phyloP scores from a whole-genome alignment of 2,797 vertebrate species.

The Pteronotus mesoamericanus region DNA sequence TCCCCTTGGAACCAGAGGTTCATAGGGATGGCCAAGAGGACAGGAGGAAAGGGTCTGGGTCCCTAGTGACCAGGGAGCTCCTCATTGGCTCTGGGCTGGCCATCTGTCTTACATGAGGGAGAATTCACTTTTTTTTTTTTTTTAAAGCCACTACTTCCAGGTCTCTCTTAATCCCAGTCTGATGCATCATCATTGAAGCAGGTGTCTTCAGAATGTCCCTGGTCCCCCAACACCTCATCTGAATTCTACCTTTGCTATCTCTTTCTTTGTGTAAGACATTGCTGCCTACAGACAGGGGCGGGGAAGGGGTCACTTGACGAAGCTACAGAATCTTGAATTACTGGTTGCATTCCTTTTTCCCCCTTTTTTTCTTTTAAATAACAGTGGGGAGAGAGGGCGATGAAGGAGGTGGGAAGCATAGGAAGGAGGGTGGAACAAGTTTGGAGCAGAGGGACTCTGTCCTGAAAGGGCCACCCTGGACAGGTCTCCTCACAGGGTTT shows the following conservation, averaged over 20 bases:
- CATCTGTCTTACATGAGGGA: not conserved
- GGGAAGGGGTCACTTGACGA: not conserved
- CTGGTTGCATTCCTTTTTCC: not conserved
- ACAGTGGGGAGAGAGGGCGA: not conserved
- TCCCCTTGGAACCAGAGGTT: not conserved
- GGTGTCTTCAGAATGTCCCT: not conserved
- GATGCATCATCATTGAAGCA: not conserved
- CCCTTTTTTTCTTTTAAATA: too few relatives aligned
- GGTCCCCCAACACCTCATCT: not conserved
- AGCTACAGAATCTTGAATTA: not conserved
- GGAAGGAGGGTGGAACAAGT: not conserved
- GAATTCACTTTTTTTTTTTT: not conserved
- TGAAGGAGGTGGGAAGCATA: not conserved
- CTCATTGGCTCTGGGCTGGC: not conserved
- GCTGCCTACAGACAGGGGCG: not conserved
- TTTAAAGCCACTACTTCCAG: not conserved
- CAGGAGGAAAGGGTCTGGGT: not conserved
- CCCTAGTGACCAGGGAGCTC: not conserved
- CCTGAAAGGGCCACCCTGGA: accelerated
- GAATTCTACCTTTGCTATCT: not conserved
- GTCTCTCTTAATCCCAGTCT: not conserved
- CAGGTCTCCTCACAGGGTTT: not conserved
- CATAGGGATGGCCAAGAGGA: not conserved
- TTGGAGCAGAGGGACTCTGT: not conserved
- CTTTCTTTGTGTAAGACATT: not conserved